Base-by-base conservation (phyloP, 2,888 invertebrate genomes). In the Anthophora plumipes region DNA sequence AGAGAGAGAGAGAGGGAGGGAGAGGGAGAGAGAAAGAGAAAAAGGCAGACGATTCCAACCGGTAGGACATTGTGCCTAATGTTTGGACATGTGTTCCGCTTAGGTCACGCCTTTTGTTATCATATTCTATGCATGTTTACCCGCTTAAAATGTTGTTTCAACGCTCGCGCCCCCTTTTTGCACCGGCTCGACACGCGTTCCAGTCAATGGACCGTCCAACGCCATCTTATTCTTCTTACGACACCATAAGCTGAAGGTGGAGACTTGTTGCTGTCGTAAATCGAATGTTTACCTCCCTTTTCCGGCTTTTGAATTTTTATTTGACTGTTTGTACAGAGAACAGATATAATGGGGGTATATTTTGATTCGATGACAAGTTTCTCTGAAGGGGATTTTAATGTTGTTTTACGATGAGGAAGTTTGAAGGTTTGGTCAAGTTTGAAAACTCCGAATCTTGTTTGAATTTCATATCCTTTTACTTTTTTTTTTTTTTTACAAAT, bases 11-110 rank as follows among this genome's bases (percentile, higher is more conserved):
- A 80, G 74, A 84, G 80, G 80, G 69, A 70, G 77, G n/a, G n/a
- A n/a, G n/a, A 17, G 55, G 25, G 46, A 0, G 43, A 57, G 57
- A 14, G 61, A 41, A 67, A 74, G 77, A 43, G 17, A 77, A 71
- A 80, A 72, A 84, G 80, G 80, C 70, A 70, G 77, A 89, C 88
- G 87, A 90, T 91, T 89, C 89, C 88, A 88, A 90, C 90, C 85
- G 89, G 89, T 86, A 89, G 90, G 87, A 91, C 91, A 92, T 93
- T 93, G 93, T 93, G 86, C 86, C 86, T 89, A 89, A 91, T 93
- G 93, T 93, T 93, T 93, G 93, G 93, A 93, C 93, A 93, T 93
- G 92, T 93, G 93, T 93, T 93, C 92, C 93, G 92, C 92, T 91
- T 89, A 90, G 90, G 93, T 92, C 92, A 93, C 92, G 92, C 93